Evolutionary conservation across 30 jellyfish, hydroid and myxozoan species (phyloP), one percentile per base, ranked within the genome.

Genomic region (Euphysa ruthae): DNA sequence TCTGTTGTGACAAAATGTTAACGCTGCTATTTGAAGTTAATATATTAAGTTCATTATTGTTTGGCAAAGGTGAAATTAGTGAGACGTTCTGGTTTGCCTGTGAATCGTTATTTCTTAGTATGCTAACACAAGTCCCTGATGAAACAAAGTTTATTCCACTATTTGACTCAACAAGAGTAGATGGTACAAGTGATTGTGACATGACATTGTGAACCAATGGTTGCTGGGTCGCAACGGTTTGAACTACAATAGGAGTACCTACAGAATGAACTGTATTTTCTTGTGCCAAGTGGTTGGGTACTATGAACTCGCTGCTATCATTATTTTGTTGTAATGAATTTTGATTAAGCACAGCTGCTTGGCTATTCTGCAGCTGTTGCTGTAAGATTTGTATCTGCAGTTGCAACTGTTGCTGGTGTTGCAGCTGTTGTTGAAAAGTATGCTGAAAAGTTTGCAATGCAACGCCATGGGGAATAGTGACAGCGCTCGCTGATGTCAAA

Each of bases 371-470:
- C 32, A 55, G 81, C 70, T 83, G 95, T 2, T 52, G 93, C 61
- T 75, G 93, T 30, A 71, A 61, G 32, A 79, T 27, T 33, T 79
- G 97, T 4, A 72, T 15, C 30, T 79, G 93, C 23, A 63, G 69
- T 33, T 50, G 91, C 46, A 69, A 31, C 64, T 62, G 96, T 24
- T 76, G 93, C 55, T 83, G 95, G 34, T 71, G 62, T 52, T 84
- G 95, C 46, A 46, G 58, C 8, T 77, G 95, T 29, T 35, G 74
- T 61, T 77, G 96, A 15, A 71, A 25, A 4, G 93, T 60, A 20
- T 35, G 74, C 52, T 77, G 96, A 15, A 71, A 25, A 4, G 93
- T 60, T 51, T 72, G 92, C 32, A 63, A 46, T 4, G 91, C 61
- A 16, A 78, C 42, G 10, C 75, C 82, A 30, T 66, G 33, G 23